Conservation (phyloP, 2,113 vertebrate species). For the Paraplagusia blochii region DNA sequence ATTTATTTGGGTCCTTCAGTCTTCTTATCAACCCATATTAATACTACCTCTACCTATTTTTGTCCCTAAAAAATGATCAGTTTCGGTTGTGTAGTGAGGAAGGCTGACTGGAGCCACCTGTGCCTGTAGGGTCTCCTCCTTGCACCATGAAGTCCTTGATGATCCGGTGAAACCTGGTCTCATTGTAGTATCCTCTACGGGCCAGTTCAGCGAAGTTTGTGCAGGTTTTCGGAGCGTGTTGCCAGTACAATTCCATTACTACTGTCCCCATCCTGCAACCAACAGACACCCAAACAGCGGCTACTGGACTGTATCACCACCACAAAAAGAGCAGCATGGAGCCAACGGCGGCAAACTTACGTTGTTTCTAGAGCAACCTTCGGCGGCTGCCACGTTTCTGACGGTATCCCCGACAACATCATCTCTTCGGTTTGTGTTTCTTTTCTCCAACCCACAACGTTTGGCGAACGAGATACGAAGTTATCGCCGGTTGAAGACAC, state of each 20-base stretch:
- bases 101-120: slow-evolving; percentile 72
- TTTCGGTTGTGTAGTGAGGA: no score
- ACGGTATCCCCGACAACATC: slow-evolving; percentile 85
- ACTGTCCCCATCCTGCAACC: slow-evolving; percentile 86
- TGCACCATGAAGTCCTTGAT: slow-evolving; percentile 98
- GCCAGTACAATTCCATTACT: slow-evolving; percentile 91
- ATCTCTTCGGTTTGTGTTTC: neutral
- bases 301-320: no score
- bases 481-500: no score
- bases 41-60: no score
- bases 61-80: no score
- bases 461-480: neutral
- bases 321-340: neutral
- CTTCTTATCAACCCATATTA: no score
- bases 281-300: neutral
- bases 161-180: slow-evolving; percentile 90
- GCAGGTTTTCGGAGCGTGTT: slow-evolving; percentile 89
- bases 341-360: slow-evolving; percentile 70
- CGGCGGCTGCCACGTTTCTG: slow-evolving; percentile 89
- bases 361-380: slow-evolving; percentile 87
- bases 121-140: slow-evolving; percentile 93
- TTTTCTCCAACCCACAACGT: neutral
- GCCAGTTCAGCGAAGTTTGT: slow-evolving; percentile 91
- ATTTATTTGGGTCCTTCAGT: no score
- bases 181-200: slow-evolving; percentile 90